These are phyloP conservation scores for Drosophila pseudotalamancana DNA, from an alignment of 2,888 invertebrate species.

Conservation along the genomic window DNA sequence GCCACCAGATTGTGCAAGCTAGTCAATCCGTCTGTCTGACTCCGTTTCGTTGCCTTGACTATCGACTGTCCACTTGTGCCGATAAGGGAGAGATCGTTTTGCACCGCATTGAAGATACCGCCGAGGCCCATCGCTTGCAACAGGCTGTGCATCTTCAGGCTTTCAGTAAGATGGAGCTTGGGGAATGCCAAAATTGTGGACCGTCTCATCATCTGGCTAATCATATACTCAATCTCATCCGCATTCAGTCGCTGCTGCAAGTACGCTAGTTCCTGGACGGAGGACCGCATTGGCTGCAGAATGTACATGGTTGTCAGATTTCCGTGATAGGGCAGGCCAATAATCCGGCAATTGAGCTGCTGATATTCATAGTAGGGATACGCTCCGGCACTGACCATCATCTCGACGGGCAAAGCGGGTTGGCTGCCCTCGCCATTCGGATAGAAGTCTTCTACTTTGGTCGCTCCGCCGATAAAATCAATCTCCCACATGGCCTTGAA, in stretches of 20 bases:
- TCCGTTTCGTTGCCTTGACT: neutral
- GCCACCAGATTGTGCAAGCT: conserved; percentile 86
- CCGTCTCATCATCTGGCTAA: conserved; percentile 80
- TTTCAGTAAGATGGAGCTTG: conserved; percentile 87
- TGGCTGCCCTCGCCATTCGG: conserved; percentile 83
- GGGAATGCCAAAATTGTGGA: conserved; percentile 87
- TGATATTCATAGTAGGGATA: conserved; percentile 85
- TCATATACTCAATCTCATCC: conserved; percentile 83
- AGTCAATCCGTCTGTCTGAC: neutral
- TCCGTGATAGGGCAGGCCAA: conserved; percentile 89
- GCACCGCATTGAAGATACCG: conserved; percentile 87
- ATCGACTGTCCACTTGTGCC: conserved; percentile 73
- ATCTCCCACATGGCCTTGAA: conserved; percentile 87
- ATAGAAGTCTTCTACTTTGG: conserved; percentile 85
- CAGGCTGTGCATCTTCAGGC: conserved; percentile 56
- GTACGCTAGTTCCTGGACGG: conserved; percentile 83
- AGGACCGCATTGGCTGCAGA: conserved; percentile 86
- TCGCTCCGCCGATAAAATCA: conserved; percentile 86
- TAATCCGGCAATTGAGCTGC: conserved; percentile 85
- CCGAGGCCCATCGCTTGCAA: conserved; percentile 87
- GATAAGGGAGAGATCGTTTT: conserved; percentile 89
- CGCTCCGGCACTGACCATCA: conserved; percentile 88
- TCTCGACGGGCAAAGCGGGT: conserved; percentile 83
- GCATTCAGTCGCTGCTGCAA: conserved; percentile 85
- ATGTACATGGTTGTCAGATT: conserved; percentile 87